Evolutionary conservation across 2,113 vertebrate species (phyloP).

Genomic region (Zapus hudsonius): DNA sequence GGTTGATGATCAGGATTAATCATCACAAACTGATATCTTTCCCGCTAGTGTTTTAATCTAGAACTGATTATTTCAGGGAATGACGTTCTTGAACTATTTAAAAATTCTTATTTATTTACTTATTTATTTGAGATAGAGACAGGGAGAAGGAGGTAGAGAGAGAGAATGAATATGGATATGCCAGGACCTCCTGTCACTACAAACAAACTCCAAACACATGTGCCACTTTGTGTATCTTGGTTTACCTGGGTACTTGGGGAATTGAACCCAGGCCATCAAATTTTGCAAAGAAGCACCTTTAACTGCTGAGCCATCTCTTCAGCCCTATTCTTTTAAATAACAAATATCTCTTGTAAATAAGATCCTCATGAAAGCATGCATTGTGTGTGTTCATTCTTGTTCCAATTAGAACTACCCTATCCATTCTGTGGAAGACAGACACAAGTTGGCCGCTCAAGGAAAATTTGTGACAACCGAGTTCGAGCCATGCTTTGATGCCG

Average conservation of each 20-base stretch:
- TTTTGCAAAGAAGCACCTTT: no score
- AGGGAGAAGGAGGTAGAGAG: no score
- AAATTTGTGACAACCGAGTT: constrained; percentile 99
- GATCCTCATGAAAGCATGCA: neutral
- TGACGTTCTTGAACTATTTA: neutral
- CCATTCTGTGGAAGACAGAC: constrained; percentile 94
- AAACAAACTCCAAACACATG: no score
- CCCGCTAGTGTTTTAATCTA: neutral
- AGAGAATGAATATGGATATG: no score
- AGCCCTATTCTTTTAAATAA: neutral
- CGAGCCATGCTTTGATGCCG: constrained; percentile 98
- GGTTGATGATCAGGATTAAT: neutral
- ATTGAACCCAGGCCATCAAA: no score
- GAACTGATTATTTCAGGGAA: constrained; percentile 21
- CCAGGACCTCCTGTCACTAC: no score
- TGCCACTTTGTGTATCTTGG: no score
- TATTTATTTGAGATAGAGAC: no score
- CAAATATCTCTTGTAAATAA: neutral
- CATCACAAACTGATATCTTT: neutral
- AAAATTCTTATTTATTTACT: no score
- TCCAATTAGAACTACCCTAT: constrained; percentile 93
- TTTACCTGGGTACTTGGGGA: no score
- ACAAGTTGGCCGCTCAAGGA: constrained; percentile 95
- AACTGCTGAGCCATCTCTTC: no score
- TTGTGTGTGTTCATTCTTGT: constrained; percentile 32